Evolutionary conservation across 2,113 vertebrate species (phyloP).

Genomic region (Perca fluviatilis): DNA sequence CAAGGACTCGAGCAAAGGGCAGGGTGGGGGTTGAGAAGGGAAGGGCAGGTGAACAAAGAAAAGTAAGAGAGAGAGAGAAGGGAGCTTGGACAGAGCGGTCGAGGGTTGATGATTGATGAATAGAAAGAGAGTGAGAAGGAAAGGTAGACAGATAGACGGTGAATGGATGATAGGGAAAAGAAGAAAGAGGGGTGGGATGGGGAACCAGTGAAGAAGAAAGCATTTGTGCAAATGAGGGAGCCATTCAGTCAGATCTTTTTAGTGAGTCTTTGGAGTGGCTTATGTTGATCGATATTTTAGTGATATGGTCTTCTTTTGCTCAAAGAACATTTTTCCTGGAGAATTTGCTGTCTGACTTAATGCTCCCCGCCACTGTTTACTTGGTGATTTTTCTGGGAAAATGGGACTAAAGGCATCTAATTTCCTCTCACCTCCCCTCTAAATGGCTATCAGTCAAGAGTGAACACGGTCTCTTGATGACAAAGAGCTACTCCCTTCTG

Average conservation of each 20-base stretch:
- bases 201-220: conserved; percentile 27
- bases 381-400: conserved; percentile 34
- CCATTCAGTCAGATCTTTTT: conserved; percentile 45
- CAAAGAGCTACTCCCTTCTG: conserved; percentile 40
- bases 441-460: conserved; percentile 65
- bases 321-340: conserved; percentile 33
- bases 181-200: background rate
- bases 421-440: conserved; percentile 47
- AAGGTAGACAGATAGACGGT: background rate
- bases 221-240: conserved; percentile 15
- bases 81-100: conserved; percentile 1
- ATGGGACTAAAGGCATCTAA: conserved; percentile 54
- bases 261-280: conserved; percentile 27
- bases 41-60: conserved; percentile 32
- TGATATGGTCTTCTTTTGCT: conserved; percentile 56
- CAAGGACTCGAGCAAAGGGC: background rate
- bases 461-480: conserved; percentile 51
- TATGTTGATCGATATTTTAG: conserved; percentile 60
- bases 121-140: background rate
- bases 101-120: conserved; percentile 14
- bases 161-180: conserved; percentile 18
- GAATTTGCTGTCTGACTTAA: conserved; percentile 49
- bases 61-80: conserved; percentile 1
- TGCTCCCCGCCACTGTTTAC: conserved; percentile 34
- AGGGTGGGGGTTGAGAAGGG: background rate